Percentiles rank a stretch among this genome's conserved stretches.
Evolutionary conservation across 2,888 invertebrate species (phyloP).

Genomic region (Cantharis rufa): DNA sequence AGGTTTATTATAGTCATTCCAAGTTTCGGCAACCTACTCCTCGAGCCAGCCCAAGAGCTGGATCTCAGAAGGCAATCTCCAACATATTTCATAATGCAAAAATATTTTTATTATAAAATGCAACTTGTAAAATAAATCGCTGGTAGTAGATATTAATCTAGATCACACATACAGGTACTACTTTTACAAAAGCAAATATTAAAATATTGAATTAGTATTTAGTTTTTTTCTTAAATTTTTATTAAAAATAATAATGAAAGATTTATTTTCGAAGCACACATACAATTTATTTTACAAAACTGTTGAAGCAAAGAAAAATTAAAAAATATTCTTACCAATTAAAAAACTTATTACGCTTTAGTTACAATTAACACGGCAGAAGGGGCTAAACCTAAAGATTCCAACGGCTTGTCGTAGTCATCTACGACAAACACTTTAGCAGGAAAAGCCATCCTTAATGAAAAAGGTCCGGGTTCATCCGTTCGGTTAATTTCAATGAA

Average conservation of each 20-base stretch:
- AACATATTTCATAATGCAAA: too few species aligned
- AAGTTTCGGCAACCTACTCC: too few species aligned
- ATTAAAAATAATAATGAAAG: not conserved
- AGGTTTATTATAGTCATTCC: too few species aligned
- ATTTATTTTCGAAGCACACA: constrained; percentile 5
- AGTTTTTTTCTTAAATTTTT: not conserved
- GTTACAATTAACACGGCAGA: constrained; percentile 83
- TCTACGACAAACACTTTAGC: constrained; percentile 82
- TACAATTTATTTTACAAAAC: constrained; percentile 10
- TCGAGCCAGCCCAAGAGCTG: too few species aligned
- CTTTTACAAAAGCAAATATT: not conserved
- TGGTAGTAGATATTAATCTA: not conserved
- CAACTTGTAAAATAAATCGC: not conserved
- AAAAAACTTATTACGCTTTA: constrained; percentile 52
- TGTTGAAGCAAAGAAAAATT: constrained; percentile 3
- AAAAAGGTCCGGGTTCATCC: constrained; percentile 71
- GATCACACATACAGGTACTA: not conserved
- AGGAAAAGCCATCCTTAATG: constrained; percentile 90
- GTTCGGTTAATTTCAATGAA: constrained; percentile 85
- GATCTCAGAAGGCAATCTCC: too few species aligned
- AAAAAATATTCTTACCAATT: constrained; percentile 12
- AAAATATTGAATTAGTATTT: not conserved
- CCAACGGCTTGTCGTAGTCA: constrained; percentile 87
- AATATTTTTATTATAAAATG: not conserved
- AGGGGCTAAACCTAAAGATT: constrained; percentile 81